Percentiles rank a stretch among this genome's conserved stretches.
Conservation (phyloP, 2,888 invertebrate genomes). For the Himalopsyche kuldschensis region DNA sequence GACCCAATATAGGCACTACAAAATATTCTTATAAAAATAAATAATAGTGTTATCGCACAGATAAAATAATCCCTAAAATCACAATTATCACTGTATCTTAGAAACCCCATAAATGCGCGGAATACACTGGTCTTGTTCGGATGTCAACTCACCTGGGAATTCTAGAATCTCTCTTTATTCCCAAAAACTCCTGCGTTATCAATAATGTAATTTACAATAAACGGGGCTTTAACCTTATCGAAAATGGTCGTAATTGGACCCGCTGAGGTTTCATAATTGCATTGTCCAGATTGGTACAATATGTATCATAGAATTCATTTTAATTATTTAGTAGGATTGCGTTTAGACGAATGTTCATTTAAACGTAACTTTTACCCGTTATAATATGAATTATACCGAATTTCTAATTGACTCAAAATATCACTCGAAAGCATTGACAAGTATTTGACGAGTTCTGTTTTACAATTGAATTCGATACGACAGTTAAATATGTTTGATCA, state of each 20-base stretch:
- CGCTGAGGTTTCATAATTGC: not conserved
- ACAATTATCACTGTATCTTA: too few species aligned
- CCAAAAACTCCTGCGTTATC: not conserved
- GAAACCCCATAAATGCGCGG: too few species aligned
- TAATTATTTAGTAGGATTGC: not conserved
- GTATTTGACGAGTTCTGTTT: too few species aligned
- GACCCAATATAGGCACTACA: too few species aligned
- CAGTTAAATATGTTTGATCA: too few species aligned
- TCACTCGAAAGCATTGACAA: too few species aligned
- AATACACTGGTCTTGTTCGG: not conserved
- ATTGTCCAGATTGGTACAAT: not conserved
- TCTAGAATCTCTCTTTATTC: not conserved
- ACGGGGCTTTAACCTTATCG: not conserved
- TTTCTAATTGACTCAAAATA: too few species aligned
- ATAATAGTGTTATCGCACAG: too few species aligned
- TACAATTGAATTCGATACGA: too few species aligned
- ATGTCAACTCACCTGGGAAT: not conserved
- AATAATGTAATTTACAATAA: constrained; percentile 1
- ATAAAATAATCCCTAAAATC: too few species aligned
- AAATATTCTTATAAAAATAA: too few species aligned
- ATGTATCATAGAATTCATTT: not conserved
- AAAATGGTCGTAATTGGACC: not conserved
- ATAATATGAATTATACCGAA: not conserved
- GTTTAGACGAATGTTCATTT: not conserved
- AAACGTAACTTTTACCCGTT: not conserved